Percentiles rank a stretch among this genome's conserved stretches.
These are phyloP conservation scores for Reticulitermes lucifugus DNA, from an alignment of 2,888 invertebrate genomes.

Conservation along the genomic window DNA sequence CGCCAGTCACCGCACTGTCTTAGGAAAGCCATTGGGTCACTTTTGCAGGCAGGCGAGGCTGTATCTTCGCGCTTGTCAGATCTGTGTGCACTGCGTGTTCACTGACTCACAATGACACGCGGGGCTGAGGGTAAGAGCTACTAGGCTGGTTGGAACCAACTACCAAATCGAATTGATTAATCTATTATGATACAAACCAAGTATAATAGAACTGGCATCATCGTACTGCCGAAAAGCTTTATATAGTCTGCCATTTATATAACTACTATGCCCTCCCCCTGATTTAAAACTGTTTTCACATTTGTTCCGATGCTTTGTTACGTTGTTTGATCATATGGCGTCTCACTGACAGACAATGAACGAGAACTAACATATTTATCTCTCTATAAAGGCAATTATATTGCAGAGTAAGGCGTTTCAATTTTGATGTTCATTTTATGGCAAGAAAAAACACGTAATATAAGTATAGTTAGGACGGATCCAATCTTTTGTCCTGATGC, in stretches of 20 bases:
- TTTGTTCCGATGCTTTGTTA: background rate
- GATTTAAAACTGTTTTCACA: background rate
- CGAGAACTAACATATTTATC: no score
- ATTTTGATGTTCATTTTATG: background rate
- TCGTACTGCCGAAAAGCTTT: conserved; percentile 21
- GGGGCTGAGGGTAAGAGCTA: background rate
- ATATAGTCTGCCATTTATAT: background rate
- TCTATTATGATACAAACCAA: conserved; percentile 32
- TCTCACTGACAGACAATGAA: no score
- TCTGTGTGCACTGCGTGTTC: background rate
- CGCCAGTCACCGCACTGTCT: background rate
- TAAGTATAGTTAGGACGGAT: no score
- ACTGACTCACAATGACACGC: conserved; percentile 37
- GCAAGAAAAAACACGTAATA: no score
- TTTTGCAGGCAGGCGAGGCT: background rate
- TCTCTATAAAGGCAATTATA: conserved; percentile 1
- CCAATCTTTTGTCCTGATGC: no score
- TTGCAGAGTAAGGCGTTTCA: background rate
- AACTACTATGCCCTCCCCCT: background rate
- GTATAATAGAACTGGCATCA: conserved; percentile 27
- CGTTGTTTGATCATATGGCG: background rate
- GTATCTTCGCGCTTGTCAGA: conserved; percentile 12
- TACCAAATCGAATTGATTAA: conserved; percentile 39
- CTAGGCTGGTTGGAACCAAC: conserved; percentile 20
- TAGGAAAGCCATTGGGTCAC: background rate